These are phyloP conservation scores for Brachypterus glaber DNA, from an alignment of 2,888 invertebrate species.

Conservation along the genomic window DNA sequence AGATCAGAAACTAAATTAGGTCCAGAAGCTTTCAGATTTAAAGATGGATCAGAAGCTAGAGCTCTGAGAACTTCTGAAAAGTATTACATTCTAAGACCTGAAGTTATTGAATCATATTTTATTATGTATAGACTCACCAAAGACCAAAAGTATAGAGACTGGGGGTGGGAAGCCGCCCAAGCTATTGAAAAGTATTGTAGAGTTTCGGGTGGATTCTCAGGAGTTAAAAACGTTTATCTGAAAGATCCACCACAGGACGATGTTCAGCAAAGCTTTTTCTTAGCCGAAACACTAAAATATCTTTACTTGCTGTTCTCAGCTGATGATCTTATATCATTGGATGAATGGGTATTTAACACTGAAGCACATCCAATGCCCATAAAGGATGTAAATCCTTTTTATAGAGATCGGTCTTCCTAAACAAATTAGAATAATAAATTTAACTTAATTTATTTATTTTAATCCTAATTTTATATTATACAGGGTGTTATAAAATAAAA, in stretches of 20 bases:
- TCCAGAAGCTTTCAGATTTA: conserved; percentile 92
- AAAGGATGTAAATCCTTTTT: conserved; percentile 67
- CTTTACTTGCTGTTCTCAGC: conserved; percentile 94
- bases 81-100: conserved; percentile 92
- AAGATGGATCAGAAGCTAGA: conserved; percentile 83
- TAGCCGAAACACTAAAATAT: conserved; percentile 98
- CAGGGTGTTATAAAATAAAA: too few relatives aligned
- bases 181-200: conserved; percentile 90
- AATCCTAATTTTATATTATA: too few relatives aligned
- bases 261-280: conserved; percentile 98
- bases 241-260: conserved; percentile 82
- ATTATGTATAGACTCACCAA: conserved; percentile 94
- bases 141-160: conserved; percentile 91
- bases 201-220: conserved; percentile 84
- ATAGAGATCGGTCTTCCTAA: conserved; percentile 43
- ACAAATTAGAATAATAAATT: too few relatives aligned
- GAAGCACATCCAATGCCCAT: conserved; percentile 97
- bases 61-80: conserved; percentile 87
- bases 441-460: too few relatives aligned
- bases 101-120: conserved; percentile 96
- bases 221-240: conserved; percentile 89
- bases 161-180: conserved; percentile 97
- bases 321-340: conserved; percentile 78
- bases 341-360: conserved; percentile 98
- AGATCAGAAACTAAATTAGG: conserved; percentile 85